Percentiles rank a stretch among this genome's conserved stretches.
phyloP scores from a whole-genome alignment of 2,113 vertebrate species.

The Carassius carassius region DNA sequence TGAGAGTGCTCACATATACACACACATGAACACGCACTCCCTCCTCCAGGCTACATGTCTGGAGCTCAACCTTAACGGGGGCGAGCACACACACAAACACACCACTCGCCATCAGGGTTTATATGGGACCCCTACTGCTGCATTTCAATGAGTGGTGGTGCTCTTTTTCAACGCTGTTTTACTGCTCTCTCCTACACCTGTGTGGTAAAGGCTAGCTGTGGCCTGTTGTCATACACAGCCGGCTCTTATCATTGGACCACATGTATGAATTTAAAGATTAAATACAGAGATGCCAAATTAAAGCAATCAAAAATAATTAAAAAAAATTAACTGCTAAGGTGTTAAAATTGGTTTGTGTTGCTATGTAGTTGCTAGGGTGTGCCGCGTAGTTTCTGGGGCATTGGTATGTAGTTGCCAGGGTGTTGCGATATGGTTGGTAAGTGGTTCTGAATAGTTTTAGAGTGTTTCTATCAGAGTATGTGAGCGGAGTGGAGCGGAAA shows the following conservation, averaged over 20 bases:
- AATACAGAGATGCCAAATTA: neutral
- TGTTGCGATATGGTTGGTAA: too few species aligned
- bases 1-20: conserved; percentile 61
- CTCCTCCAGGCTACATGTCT: conserved; percentile 71
- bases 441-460: too few species aligned
- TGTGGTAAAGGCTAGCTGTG: conserved; percentile 7
- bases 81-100: conserved; percentile 18
- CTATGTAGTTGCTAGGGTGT: neutral
- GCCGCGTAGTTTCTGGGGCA: too few species aligned
- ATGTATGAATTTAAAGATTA: conserved; percentile 1
- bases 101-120: conserved; percentile 50
- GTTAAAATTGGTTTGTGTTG: neutral
- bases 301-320: neutral
- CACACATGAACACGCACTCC: conserved; percentile 47
- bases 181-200: conserved; percentile 25
- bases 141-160: conserved; percentile 59
- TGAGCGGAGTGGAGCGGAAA: too few species aligned
- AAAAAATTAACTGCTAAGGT: neutral
- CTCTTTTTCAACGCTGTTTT: conserved; percentile 41
- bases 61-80: conserved; percentile 57
- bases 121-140: conserved; percentile 49
- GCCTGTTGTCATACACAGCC: conserved; percentile 39
- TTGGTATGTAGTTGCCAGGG: too few species aligned
- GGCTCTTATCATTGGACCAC: conserved; percentile 15
- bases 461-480: too few species aligned